Percentiles rank a stretch among this genome's conserved stretches.
Conservation (phyloP, 2,113 vertebrate genomes). For the Cyanoderma ruficeps region DNA sequence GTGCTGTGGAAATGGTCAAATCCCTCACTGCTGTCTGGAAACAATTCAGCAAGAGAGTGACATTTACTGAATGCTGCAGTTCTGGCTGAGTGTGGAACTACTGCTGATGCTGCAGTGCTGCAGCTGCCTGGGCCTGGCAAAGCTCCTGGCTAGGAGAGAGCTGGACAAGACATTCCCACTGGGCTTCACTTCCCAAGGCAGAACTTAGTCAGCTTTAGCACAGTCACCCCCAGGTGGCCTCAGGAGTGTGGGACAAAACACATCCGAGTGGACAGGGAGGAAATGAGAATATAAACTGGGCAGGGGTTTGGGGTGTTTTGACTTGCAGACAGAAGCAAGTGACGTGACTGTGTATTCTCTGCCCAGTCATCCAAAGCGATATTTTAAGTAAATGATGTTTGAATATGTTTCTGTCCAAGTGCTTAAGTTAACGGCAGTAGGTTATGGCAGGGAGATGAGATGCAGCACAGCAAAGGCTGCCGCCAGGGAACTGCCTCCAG, state of each 20-base stretch:
- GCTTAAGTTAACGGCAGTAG: background rate
- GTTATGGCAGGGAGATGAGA: background rate
- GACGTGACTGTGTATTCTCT: background rate
- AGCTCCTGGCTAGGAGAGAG: background rate
- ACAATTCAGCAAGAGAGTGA: background rate
- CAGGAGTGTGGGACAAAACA: background rate
- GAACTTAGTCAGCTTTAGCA: background rate
- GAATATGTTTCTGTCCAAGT: background rate
- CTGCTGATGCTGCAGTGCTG: conserved; percentile 6
- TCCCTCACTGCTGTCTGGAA: conserved; percentile 29
- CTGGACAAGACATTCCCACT: background rate
- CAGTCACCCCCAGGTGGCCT: background rate
- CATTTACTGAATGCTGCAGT: background rate
- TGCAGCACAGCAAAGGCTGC: background rate
- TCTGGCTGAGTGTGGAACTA: background rate
- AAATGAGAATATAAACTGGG: background rate
- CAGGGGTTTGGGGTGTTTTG: background rate
- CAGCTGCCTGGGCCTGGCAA: background rate
- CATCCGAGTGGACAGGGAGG: background rate
- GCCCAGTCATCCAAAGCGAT: background rate
- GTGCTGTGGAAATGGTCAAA: conserved; percentile 46
- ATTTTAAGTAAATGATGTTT: background rate
- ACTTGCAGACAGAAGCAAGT: background rate
- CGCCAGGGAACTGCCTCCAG: background rate
- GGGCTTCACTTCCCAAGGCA: background rate